Evolutionary conservation across 2,113 vertebrate species (phyloP), one percentile per base, ranked within the genome.

Genomic region (Noctilio leporinus): DNA sequence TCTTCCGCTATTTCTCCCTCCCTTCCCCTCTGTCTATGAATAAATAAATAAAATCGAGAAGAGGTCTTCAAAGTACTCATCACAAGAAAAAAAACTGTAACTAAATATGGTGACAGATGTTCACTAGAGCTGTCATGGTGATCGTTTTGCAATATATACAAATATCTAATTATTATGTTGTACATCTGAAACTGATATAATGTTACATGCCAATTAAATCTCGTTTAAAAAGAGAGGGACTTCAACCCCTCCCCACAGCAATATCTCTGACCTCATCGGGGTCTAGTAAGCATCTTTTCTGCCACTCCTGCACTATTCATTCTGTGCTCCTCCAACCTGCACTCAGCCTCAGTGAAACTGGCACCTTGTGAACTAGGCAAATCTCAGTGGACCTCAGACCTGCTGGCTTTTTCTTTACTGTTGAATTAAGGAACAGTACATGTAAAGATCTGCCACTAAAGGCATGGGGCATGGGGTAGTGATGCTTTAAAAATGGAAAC

Each of bases 401-500:
- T 19, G 40, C 19, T 65, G 7, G 22, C 47, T 51, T 89, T 59
- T 83, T 40, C 70, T 20, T n/a, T n/a, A n/a, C 33, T 83, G n/a
- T 24, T 55, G 47, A 92, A 22, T 69, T 49, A 33, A 10, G 11
- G 69, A 86, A 76, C 59, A 75, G 57, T 49, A 47, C 30, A 47
- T 7, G 47, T 75, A n/a, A 72, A 94, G 82, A 69, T 70, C 47
- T 83, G 26, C n/a, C 84, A 4, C 77, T 55, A 28, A 22, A 49
- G 35, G 38, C 64, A 72, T 7, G 35, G 57, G 35, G 38, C 64
- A 72, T 7, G 35, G 57, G 55, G 19, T 59, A 67, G 64, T 24
- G 22, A 70, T 80, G 51, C 33, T 85, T 95, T 70, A 26, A 91
- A 83, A 91, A 92, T n/a, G 33, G 24, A 45, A 72, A 43, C 45